Conservation (phyloP, 2,797 vertebrate species). For the Crocidura indochinensis region DNA sequence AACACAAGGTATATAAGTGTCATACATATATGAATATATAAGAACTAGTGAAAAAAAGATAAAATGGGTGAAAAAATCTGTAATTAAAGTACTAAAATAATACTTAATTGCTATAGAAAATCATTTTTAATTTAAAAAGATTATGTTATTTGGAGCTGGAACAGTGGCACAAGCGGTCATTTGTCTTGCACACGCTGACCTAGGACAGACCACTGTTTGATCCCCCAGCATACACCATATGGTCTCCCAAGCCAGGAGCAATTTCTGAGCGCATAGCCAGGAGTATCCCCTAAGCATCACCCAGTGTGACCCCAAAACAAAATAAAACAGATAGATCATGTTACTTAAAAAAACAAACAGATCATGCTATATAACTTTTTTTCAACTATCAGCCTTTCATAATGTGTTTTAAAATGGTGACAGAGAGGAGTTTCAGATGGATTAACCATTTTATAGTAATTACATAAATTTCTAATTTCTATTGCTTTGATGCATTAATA, state of each 20-base stretch:
- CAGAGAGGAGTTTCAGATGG: neutral
- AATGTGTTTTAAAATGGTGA: neutral
- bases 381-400: neutral
- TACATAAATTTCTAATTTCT: slow-evolving; percentile 28
- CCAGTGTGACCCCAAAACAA: too few relatives aligned
- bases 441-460: neutral
- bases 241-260: too few relatives aligned
- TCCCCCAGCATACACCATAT: too few relatives aligned
- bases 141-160: neutral
- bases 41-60: neutral
- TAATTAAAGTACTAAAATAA: neutral
- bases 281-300: too few relatives aligned
- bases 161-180: too few relatives aligned
- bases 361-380: too few relatives aligned
- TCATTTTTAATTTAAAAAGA: slow-evolving; percentile 22
- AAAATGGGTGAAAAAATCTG: neutral
- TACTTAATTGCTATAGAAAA: neutral
- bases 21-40: slow-evolving; percentile 15
- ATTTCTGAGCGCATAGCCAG: too few relatives aligned
- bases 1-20: neutral
- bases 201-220: too few relatives aligned
- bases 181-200: too few relatives aligned
- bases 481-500: slow-evolving; percentile 32
- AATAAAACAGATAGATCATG: too few relatives aligned
- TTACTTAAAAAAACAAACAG: too few relatives aligned